phyloP scores from a whole-genome alignment of 2,797 vertebrate species.

The Channa striata region DNA sequence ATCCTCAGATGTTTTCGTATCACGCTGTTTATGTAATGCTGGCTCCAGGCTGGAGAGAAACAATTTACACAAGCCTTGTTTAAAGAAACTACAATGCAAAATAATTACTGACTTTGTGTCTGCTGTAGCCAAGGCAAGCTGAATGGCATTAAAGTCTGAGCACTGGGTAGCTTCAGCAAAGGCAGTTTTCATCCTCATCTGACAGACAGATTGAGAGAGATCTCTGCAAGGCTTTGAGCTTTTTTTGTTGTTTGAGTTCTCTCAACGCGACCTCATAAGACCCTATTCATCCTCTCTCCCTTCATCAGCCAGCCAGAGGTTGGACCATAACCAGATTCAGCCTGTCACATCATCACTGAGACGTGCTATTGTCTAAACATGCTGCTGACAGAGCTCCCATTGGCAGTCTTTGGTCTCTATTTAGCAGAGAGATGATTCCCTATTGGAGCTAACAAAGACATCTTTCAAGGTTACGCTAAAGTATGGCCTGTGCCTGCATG shows the following conservation, averaged over 20 bases:
- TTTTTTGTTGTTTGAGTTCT: slow-evolving; percentile 57
- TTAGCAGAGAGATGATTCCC: slow-evolving; percentile 41
- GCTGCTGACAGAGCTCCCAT: slow-evolving; percentile 50
- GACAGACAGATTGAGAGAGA: slow-evolving; percentile 62
- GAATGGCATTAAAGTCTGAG: slow-evolving; percentile 63
- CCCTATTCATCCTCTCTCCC: slow-evolving; percentile 61
- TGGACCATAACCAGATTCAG: slow-evolving; percentile 63
- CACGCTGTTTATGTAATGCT: slow-evolving; percentile 48
- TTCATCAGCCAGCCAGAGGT: slow-evolving; percentile 60
- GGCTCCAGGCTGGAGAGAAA: slow-evolving; percentile 57
- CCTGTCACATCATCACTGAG: slow-evolving; percentile 65
- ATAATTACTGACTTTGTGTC: slow-evolving; percentile 65
- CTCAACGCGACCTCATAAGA: slow-evolving; percentile 69
- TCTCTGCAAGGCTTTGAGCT: slow-evolving; percentile 60
- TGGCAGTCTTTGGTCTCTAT: slow-evolving; percentile 38
- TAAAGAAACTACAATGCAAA: slow-evolving; percentile 58
- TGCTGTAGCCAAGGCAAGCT: slow-evolving; percentile 53
- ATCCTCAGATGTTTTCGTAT: slow-evolving; percentile 58
- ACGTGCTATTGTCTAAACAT: slow-evolving; percentile 53
- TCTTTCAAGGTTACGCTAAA: slow-evolving; percentile 47
- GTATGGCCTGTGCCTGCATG: slow-evolving; percentile 16
- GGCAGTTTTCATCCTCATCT: slow-evolving; percentile 66
- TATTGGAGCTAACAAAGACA: slow-evolving; percentile 51
- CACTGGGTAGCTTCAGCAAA: slow-evolving; percentile 34
- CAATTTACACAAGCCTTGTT: slow-evolving; percentile 55